Conservation (phyloP, 2,113 vertebrate genomes). For the Atrichornis clamosus region DNA sequence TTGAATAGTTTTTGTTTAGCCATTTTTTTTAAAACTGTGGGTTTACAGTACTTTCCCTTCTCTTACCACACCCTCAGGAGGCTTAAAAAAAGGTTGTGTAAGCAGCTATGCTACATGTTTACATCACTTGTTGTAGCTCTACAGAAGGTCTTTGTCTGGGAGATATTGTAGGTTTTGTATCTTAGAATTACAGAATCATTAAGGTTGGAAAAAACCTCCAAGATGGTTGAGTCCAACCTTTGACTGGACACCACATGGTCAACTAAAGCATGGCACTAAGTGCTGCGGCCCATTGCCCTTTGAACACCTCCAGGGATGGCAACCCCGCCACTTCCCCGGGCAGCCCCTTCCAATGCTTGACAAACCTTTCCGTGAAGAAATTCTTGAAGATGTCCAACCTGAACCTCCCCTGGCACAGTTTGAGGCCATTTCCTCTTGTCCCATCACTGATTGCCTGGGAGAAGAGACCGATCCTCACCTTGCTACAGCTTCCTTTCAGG, state of each 20-base stretch:
- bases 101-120: not conserved
- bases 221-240: not conserved
- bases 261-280: not conserved
- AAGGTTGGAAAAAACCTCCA: not conserved
- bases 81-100: no score
- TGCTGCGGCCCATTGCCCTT: not conserved
- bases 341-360: not conserved
- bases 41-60: not conserved
- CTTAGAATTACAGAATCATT: not conserved
- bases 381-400: not conserved
- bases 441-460: not conserved
- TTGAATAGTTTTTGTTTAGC: not conserved
- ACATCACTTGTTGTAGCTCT: not conserved
- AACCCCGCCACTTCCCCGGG: not conserved
- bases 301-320: not conserved
- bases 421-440: not conserved
- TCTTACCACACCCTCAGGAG: not conserved
- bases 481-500: not conserved
- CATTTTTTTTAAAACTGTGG: not conserved
- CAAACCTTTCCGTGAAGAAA: not conserved
- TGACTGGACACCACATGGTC: not conserved
- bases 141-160: not conserved
- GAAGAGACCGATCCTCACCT: not conserved
- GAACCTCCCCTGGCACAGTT: not conserved
- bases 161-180: not conserved